Evolutionary conservation across 2,888 invertebrate genomes (phyloP), one percentile per base, ranked within the genome.

Genomic region (Tineola bisselliella): DNA sequence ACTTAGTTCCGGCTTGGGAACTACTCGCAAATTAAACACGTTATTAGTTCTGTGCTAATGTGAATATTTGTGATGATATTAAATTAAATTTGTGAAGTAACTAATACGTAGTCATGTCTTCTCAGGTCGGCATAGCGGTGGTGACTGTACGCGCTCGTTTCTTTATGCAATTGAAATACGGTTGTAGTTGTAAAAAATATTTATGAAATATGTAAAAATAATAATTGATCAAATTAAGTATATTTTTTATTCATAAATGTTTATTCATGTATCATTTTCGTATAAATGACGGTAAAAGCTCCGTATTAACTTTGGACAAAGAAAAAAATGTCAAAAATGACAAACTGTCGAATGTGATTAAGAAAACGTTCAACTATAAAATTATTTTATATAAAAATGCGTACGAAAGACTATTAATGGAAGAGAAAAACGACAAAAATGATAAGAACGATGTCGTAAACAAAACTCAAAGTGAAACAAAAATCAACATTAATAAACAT

Each of bases 321-420:
- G 25, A 25, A 25, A 25, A 25, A 25, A 25, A 25, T 43, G 43
- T 8, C 15, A 48, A 48, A 48, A 3, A 48, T 48, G 48, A n/a
- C n/a, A 48, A 25, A 25, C 25, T 25, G 25, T 25, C 25, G 2
- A 25, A 25, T 25, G 25, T 25, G 25, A 25, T 25, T 25, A 25
- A 60, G 12, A 15, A 11, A 61, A 61, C 30, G 13, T 43, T 43
- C 43, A 43, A 17, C 48, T 10, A 10, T n/a, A 17, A 48, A 48
- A 17, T 17, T 48, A 44, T n/a, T 43, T 67, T 67, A 67, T 67
- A 65, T 69, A 73, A 73, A 75, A 79, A 83, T 80, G 78, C 65
- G 17, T 70, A 70, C 66, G 61, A 62, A 66, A 65, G 3, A 54
- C 64, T 66, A 68, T 84, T 83, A 65, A 86, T 86, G 86, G 84